Percentiles rank a stretch among this genome's conserved stretches.
Conservation (phyloP, 1,140 invertebrate genomes). For the Spodoptera frugiperda region DNA sequence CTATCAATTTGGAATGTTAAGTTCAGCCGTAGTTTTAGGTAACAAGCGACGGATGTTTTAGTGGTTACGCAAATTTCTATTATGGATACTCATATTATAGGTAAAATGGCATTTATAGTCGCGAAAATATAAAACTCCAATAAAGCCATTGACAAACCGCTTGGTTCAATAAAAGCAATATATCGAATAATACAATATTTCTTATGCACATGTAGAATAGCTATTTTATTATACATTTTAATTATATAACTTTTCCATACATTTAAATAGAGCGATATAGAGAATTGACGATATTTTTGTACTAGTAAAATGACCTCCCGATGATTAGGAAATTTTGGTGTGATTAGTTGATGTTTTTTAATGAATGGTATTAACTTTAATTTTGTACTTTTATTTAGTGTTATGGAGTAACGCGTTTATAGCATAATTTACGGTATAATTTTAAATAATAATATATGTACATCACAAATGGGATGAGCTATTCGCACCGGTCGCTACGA, state of each 20-base stretch:
- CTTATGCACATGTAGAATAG: conserved; percentile 42
- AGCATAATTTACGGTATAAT: conserved; percentile 69
- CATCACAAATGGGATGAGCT: conserved; percentile 64
- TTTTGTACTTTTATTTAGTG: conserved; percentile 59
- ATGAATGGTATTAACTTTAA: conserved; percentile 49
- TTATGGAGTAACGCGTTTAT: conserved; percentile 56
- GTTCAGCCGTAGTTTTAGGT: conserved; percentile 59
- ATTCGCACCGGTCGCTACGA: conserved; percentile 55
- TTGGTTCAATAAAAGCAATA: conserved; percentile 41
- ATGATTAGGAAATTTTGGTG: conserved; percentile 53
- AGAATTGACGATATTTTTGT: conserved; percentile 79
- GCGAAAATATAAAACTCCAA: conserved; percentile 33
- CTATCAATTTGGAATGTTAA: conserved; percentile 54
- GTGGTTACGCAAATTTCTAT: conserved; percentile 49
- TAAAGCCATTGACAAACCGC: conserved; percentile 19
- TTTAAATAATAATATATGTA: conserved; percentile 57
- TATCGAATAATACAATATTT: conserved; percentile 40
- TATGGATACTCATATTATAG: conserved; percentile 52
- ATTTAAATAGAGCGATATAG: conserved; percentile 42
- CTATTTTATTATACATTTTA: conserved; percentile 15
- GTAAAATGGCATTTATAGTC: conserved; percentile 48
- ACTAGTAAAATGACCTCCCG: conserved; percentile 76
- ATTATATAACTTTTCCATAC: conserved; percentile 36
- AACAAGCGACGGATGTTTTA: conserved; percentile 58
- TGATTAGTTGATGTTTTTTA: conserved; percentile 45